Evolutionary conservation across 2,888 invertebrate species (phyloP).

Genomic region (Cryptocephalus moraei): DNA sequence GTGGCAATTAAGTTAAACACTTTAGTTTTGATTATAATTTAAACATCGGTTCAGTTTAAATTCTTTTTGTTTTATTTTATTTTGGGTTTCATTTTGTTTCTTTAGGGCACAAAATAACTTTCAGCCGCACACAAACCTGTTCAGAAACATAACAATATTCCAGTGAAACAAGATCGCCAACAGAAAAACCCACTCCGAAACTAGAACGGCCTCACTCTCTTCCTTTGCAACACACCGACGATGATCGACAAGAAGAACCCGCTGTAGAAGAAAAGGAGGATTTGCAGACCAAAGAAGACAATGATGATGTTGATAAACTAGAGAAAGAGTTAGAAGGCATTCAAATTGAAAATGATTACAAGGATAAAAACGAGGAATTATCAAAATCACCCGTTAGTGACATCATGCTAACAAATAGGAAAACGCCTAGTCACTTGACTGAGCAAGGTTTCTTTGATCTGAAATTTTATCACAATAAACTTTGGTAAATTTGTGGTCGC

Average conservation of each 20-base stretch:
- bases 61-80: conserved; percentile 17
- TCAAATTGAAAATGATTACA: conserved; percentile 4
- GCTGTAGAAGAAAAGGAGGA: conserved; percentile 18
- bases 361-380: conserved; percentile 4
- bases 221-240: conserved; percentile 41
- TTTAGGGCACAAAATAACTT: conserved; percentile 34
- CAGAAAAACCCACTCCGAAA: conserved; percentile 22
- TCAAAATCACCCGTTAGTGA: no score
- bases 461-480: conserved; percentile 67
- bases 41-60: conserved; percentile 4
- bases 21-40: background rate
- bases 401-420: conserved; percentile 22
- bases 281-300: conserved; percentile 8
- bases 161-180: conserved; percentile 19
- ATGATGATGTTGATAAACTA: conserved; percentile 12
- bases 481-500: conserved; percentile 48
- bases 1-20: background rate
- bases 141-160: conserved; percentile 25
- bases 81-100: conserved; percentile 21
- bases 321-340: conserved; percentile 7
- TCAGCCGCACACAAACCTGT: conserved; percentile 10
- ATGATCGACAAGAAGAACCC: conserved; percentile 34
- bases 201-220: conserved; percentile 42
- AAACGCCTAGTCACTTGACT: conserved; percentile 40
- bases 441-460: conserved; percentile 63